Base-by-base conservation (phyloP, 2,113 vertebrate genomes). In the Catagonus wagneri region DNA sequence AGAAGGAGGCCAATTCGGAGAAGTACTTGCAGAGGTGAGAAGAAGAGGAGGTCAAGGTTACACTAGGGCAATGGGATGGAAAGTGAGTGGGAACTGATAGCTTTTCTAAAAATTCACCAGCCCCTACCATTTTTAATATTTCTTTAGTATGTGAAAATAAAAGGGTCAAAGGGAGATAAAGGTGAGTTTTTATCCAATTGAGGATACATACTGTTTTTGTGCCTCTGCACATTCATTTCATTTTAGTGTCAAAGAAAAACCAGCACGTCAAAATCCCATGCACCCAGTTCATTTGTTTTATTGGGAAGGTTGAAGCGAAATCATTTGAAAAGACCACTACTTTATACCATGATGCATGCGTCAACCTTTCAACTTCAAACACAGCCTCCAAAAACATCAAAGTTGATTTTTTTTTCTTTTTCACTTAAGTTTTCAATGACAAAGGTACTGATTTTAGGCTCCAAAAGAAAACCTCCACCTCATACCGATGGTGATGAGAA, bases 81-180 rank as follows among this genome's bases (percentile, higher is more conserved):
- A 93, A 96, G 92, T 89, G 89, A 89, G 78, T 93, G 74, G 92
- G 95, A 94, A 97, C 89, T 87, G 89, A 91, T 85, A 81, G 91
- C 88, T 95, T 96, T 96, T 98, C 96, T 98, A 97, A 96, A 97
- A 96, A 97, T 92, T 95, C 52, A 3, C 96, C 96, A 96, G 96
- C 95, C 96, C 84, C 96, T 94, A 94, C 84, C 96, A 96, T 97
- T 97, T 97, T 95, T 91, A 97, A 97, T 97, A 97, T 97, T 92
- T 97, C 97, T 98, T 98, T 97, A 93, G 96, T 96, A 97, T 98
- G 97, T 97, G 94, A 96, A 98, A 98, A 98, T 98, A 96, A 98
- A 97, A 97, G 97, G 96, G 97, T 97, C 96, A 97, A 83, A 97
- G 93, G 89, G 95, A 97, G 97, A 98, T 97, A 97, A 97, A 98